These are phyloP conservation scores for Calliphora vicina DNA, from an alignment of 1,140 invertebrate species.

Conservation along the genomic window DNA sequence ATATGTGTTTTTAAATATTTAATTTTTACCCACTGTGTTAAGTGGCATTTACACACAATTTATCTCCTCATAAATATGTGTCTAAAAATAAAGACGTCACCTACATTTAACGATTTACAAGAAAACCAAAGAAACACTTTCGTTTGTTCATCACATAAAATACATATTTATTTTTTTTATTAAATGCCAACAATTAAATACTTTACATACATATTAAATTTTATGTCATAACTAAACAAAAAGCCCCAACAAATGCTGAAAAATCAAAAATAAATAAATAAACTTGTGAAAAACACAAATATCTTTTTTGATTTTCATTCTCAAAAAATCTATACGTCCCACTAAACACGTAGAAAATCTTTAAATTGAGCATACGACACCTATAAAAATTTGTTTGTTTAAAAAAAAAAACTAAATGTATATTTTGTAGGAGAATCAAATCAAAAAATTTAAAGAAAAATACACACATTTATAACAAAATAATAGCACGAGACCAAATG, in stretches of 20 bases:
- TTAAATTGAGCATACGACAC: constrained; percentile 7
- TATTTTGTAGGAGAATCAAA: background rate
- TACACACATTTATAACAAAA: background rate
- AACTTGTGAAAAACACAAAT: background rate
- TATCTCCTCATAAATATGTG: constrained; percentile 11
- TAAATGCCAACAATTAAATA: background rate
- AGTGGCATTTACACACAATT: background rate
- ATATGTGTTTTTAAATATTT: too few species aligned
- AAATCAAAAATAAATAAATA: background rate
- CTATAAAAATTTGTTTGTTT: background rate
- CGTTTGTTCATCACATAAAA: background rate
- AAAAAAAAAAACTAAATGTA: background rate
- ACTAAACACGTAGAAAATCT: background rate
- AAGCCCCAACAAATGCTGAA: too few species aligned
- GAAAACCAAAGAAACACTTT: background rate
- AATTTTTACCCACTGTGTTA: background rate
- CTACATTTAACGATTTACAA: constrained; percentile 15
- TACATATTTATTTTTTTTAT: background rate
- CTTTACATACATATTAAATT: background rate
- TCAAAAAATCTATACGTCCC: background rate
- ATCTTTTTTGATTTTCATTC: background rate
- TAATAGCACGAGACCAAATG: background rate
- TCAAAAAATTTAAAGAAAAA: background rate
- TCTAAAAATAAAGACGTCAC: constrained; percentile 34
- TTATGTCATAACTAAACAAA: background rate